Base-by-base conservation (phyloP, 2,888 invertebrate genomes). In the Cordylochernes scorpioides region DNA sequence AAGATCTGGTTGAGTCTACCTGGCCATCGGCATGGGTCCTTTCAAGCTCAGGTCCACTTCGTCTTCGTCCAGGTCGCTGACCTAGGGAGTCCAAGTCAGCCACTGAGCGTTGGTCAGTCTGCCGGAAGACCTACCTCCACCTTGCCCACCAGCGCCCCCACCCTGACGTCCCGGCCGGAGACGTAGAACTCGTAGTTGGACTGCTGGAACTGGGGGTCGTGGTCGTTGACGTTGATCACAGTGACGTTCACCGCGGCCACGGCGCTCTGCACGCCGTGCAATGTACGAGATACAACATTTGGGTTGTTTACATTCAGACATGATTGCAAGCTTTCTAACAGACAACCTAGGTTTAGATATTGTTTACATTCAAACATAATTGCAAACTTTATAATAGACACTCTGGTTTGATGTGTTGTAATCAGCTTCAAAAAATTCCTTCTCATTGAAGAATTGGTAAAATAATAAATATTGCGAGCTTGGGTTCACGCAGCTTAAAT, bases 201-300 rank as follows among this genome's bases (percentile, higher is more conserved):
- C 53, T 73, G 70, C 2, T 73, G 65, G 57, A 84, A 84, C 32
- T 77, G 62, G 1, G 84, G 84, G 52, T 80, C 80, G 78, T 82
- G 82, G 50, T 84, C 82, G 55, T 84, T 84, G 6, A 78, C 73
- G 51, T 82, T 72, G 42, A 68, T 58, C 10, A 84, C 72, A 2
- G 71, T 68, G 16, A 84, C 62, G 45, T 72, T 71, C 3, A 82
- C 66, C 5, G 68, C 63, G 1, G 78, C 68, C 0, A 77, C 74
- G 50, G 78, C 77, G 51, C 78, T 80, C 73, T 75, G 54, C 2
- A 39, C 27, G 12, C 71, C 71, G 52, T 82, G 78, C 1, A n/a
- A n/a, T n/a, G n/a, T n/a, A n/a, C n/a, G n/a, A n/a, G n/a, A n/a
- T n/a, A n/a, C n/a, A n/a, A n/a, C n/a, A n/a, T n/a, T n/a, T n/a